A percentile compares a stretch with the other conserved stretches of the same genome.
Evolutionary conservation across 2,113 vertebrate genomes (phyloP).

Genomic region (Acanthisitta chloris): DNA sequence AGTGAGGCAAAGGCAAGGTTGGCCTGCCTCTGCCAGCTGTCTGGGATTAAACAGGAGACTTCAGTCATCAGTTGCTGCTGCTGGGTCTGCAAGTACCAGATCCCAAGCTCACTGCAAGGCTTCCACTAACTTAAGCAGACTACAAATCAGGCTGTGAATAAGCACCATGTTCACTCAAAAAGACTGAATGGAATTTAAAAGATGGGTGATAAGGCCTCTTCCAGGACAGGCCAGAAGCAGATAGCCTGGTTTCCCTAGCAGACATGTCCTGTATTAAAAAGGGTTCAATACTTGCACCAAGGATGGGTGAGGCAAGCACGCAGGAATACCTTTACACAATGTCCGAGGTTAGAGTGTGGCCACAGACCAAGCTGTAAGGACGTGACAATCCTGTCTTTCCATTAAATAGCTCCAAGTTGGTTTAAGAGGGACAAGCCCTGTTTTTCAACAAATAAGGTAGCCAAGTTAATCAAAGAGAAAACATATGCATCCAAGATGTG

Average conservation of each 20-base stretch:
- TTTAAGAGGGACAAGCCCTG: neutral
- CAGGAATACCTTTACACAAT: neutral
- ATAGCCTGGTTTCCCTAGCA: neutral
- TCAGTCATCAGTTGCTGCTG: neutral
- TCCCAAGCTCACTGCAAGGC: neutral
- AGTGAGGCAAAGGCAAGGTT: neutral
- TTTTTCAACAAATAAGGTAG: neutral
- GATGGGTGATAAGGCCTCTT: neutral
- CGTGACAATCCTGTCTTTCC: neutral
- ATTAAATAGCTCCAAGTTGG: neutral
- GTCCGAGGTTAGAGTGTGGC: neutral
- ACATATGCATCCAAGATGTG: neutral
- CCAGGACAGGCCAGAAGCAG: neutral
- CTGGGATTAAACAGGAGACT: neutral
- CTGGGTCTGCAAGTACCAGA: neutral
- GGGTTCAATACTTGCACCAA: neutral
- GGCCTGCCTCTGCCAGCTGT: neutral
- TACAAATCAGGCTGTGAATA: neutral
- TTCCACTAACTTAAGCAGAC: neutral
- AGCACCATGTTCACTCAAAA: neutral
- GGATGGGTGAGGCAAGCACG: neutral
- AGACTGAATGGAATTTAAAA: neutral
- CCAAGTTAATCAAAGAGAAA: neutral
- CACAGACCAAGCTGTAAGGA: neutral
- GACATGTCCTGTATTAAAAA: neutral